Evolutionary conservation across 1,140 invertebrate genomes (phyloP), one percentile per base, ranked within the genome.

Genomic region (Helicoverpa armigera): DNA sequence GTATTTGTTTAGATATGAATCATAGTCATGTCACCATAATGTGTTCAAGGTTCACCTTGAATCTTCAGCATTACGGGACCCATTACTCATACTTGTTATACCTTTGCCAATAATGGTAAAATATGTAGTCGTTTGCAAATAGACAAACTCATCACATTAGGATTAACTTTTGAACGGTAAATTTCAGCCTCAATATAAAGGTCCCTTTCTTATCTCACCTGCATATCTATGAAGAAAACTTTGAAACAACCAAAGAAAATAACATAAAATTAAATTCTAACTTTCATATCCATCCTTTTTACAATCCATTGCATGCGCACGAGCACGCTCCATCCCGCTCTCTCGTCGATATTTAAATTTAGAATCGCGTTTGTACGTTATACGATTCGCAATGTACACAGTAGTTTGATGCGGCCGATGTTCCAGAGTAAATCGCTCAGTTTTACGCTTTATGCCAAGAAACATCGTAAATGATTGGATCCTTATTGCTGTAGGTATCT

Each of bases 261-360:
- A 0, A 35, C 7, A 70, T 51, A 48, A 51, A 53, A 13, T 61
- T 50, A 7, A n/a, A 29, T 51, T 61, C 50, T 50, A 2, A 10
- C n/a, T 51, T 75, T 13, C 73, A 50, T 75, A 75, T 83, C 78
- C 63, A 79, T 18, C 18, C 0, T 29, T 23, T 54, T 1, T 16
- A 61, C 54, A 58, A 29, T 56, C 56, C 14, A 54, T 10, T 12
- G 48, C 63, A 56, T 83, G 86, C 83, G 86, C 87, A 84, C 85
- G 83, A 83, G 86, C 83, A 88, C 81, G 78, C 61, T 82, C 89
- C 80, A 13, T 93, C 91, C 88, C 89, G 50, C 85, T 92, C 89
- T 81, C 88, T 89, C 88, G 81, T 80, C 88, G 86, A 92, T 91
- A 92, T 94, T 92, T 92, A 92, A 92, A 94, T 90, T 90, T 92